Evolutionary conservation across 2,113 vertebrate genomes (phyloP).

Genomic region (Emydocephalus ijimae): DNA sequence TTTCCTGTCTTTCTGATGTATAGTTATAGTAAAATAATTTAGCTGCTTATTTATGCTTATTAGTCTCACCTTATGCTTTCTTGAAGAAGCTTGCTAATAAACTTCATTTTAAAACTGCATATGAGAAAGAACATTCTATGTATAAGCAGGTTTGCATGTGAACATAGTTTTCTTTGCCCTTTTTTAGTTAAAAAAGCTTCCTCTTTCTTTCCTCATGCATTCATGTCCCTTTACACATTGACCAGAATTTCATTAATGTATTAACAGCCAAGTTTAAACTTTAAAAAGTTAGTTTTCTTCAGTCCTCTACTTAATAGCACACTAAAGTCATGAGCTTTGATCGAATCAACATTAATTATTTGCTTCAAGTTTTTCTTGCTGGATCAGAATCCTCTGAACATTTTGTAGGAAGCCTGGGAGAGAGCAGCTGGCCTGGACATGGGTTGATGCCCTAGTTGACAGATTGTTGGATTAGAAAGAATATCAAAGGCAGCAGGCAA

Average conservation of each 20-base stretch:
- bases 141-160: constrained; percentile 24
- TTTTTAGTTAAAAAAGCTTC: constrained; percentile 32
- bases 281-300: constrained; percentile 55
- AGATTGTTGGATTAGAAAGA: constrained; percentile 75
- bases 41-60: constrained; percentile 18
- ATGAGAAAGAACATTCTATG: neutral
- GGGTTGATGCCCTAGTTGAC: constrained; percentile 71
- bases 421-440: constrained; percentile 73
- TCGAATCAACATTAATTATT: constrained; percentile 70
- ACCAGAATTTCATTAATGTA: constrained; percentile 56
- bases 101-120: constrained; percentile 28
- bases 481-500: constrained; percentile 72
- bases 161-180: constrained; percentile 34
- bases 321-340: constrained; percentile 53
- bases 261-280: constrained; percentile 58
- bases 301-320: constrained; percentile 50
- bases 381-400: constrained; percentile 62
- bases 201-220: constrained; percentile 2
- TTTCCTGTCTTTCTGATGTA: neutral
- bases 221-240: constrained; percentile 47
- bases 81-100: constrained; percentile 27
- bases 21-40: neutral
- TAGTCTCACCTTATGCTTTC: constrained; percentile 34
- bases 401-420: constrained; percentile 61
- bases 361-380: constrained; percentile 55